Conservation (phyloP, 2,888 invertebrate species). For the Phyllotreta striolata region DNA sequence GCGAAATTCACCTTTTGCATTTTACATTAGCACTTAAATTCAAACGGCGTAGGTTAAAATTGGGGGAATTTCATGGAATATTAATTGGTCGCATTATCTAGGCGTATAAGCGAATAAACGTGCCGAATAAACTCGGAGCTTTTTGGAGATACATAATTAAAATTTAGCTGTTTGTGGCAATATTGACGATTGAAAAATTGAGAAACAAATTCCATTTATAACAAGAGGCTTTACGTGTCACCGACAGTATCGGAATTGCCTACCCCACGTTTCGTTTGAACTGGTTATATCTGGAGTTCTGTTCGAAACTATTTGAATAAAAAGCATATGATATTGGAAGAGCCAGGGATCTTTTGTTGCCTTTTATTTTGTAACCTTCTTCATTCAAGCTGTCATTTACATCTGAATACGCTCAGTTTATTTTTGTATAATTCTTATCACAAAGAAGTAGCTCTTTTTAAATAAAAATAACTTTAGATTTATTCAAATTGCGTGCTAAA, state of each 20-base stretch:
- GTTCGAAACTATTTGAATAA: constrained; percentile 11
- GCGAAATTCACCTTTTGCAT: constrained; percentile 19
- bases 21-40: constrained; percentile 24
- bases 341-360: constrained; percentile 7
- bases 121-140: no score
- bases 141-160: no score
- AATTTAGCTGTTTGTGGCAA: no score
- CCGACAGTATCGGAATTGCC: constrained; percentile 1
- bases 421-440: background rate
- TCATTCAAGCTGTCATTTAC: constrained; percentile 5
- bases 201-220: constrained; percentile 8
- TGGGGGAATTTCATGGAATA: constrained; percentile 4
- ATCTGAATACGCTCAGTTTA: constrained; percentile 6
- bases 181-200: background rate
- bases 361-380: constrained; percentile 5
- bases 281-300: background rate
- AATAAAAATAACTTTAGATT: no score
- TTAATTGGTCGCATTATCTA: constrained; percentile 14
- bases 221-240: constrained; percentile 11
- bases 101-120: background rate
- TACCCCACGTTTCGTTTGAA: constrained; percentile 5
- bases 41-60: constrained; percentile 11
- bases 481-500: no score
- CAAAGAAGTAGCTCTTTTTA: no score
- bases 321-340: constrained; percentile 8